Conservation (phyloP, 2,797 vertebrate species). For the Sphaeramia orbicularis region DNA sequence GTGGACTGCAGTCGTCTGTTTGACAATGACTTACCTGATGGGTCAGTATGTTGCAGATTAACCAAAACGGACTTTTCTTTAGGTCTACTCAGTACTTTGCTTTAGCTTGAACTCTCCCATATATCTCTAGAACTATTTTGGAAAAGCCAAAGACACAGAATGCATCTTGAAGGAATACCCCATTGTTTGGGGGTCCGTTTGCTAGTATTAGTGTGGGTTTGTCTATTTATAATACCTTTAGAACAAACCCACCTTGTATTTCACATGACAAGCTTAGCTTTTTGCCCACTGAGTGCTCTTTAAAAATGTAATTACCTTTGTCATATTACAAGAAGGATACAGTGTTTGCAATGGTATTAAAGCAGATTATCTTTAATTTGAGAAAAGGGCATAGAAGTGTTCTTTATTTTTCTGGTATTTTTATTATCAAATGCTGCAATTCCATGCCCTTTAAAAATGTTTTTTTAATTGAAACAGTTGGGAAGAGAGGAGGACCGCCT, state of each 20-base stretch:
- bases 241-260: not conserved
- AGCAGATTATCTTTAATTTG: not conserved
- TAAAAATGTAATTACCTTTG: not conserved
- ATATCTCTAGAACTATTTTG: slow-evolving; percentile 4
- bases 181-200: not conserved
- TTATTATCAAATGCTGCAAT: not conserved
- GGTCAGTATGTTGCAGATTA: slow-evolving; percentile 84
- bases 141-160: not conserved
- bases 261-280: not conserved
- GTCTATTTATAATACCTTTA: not conserved
- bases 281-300: not conserved
- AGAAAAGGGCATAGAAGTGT: not conserved
- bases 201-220: not conserved
- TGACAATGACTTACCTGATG: slow-evolving; percentile 95
- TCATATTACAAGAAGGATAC: not conserved
- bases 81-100: not conserved
- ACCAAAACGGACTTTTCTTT: not conserved
- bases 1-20: slow-evolving; percentile 97
- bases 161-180: not conserved
- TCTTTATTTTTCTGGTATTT: not conserved
- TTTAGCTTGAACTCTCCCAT: not conserved
- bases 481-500: slow-evolving; percentile 95
- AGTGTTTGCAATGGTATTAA: not conserved
- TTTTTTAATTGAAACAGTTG: slow-evolving; percentile 82
- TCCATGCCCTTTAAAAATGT: slow-evolving; percentile 57